Evolutionary conservation across 2,113 vertebrate species (phyloP), one percentile per base, ranked within the genome.

Genomic region (Oceanodroma tethys): DNA sequence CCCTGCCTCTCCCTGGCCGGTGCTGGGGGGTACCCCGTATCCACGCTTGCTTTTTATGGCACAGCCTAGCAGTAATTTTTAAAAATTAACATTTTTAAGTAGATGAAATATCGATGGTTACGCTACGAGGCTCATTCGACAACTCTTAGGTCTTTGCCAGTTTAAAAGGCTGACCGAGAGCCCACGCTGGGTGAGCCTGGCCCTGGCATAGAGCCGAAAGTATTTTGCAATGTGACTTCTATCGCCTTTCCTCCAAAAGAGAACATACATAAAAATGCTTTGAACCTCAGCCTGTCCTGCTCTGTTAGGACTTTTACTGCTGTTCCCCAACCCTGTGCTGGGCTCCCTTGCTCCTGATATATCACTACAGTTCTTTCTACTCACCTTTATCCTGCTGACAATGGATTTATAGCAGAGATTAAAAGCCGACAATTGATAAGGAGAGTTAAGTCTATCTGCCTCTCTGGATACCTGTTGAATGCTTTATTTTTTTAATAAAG

Each of bases 181-280:
- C 19, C 62, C 68, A 5, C 0, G 3, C 36, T n/a, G 70, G 55
- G 59, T 18, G 7, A 85, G 45, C 40, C 38, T 2, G 4, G 26
- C n/a, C 20, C 17, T 2, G 2, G 27, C 2, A 3, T n/a, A 45
- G 16, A 11, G 10, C 45, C 1, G 0, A 8, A 23, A 13, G 22
- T 5, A 4, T 29, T 34, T 29, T 29, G 40, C 2, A 3, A 9
- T 53, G 55, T 4, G 14, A 53, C 14, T 67, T 62, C n/a, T 11
- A 6, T 10, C 0, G 2, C 5, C 20, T 58, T 86, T 68, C 53
- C 32, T 52, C 48, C 29, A 20, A 18, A 76, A 52, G 19, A 30
- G 34, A 68, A 29, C 22, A 47, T 11, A 29, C 22, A 47, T 11
- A 29, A 13, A 59, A 56, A 7, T 4, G n/a, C 16, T 60, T 29